Base-by-base conservation (phyloP, 92 coral and sea anemone genomes). In the Phymanthus crucifer region DNA sequence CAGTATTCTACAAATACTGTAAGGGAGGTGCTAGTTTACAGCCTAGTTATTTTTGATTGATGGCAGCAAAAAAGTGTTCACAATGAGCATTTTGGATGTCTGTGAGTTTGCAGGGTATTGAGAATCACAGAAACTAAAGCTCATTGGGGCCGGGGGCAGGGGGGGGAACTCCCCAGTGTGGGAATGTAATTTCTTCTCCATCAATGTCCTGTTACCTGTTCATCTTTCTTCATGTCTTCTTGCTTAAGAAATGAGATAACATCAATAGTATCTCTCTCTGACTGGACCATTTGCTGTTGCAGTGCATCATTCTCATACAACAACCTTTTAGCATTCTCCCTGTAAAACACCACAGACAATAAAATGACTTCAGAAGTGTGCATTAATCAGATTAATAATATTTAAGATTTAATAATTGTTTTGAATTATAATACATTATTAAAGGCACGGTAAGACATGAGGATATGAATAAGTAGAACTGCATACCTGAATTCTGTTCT, bases 201-300 rank as follows among this genome's bases (percentile, higher is more conserved):
- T n/a, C n/a, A n/a, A n/a, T n/a, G 11, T 64, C 13, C 35, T 18
- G 36, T 10, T 76, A 91, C 98, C 97, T 95, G 98, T 1, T 93
- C 99, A 72, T 95, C 98, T 72, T 95, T 95, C 79, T 93, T 95
- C 58, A 85, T 74, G 52, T 95, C 99, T 68, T 95, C 99, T 77
- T 86, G 80, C 66, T 95, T 95, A 10, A 95, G 89, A 80, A 74
- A 95, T 3, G 99, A 89, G 17, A 95, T 93, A 37, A 95, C 99
- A 38, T 95, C 98, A 33, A 95, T 73, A 0, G 99, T 95, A 72
- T 95, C 99, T 14, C 82, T 83, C 83, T 95, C 99, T 40, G 99
- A 80, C 79, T 83, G 97, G 9, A 91, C 75, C 90, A 95, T 90
- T 57, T 95, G 94, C 69, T 85, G 87, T 77, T 95, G 99, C 35